Conservation (phyloP, 1,140 invertebrate genomes). For the Diabrotica undecimpunctata region DNA sequence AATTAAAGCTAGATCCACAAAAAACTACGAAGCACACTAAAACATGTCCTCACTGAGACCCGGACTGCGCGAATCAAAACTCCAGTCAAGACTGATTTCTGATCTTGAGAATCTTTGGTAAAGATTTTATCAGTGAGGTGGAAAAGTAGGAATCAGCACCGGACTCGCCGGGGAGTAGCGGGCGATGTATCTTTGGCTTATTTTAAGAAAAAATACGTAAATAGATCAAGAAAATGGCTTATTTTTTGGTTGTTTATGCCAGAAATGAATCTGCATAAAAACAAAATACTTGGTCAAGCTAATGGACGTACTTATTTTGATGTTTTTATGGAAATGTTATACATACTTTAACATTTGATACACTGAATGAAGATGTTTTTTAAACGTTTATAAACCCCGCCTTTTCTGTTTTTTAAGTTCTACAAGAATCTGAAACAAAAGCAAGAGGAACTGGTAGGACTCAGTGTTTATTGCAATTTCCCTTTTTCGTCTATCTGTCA, state of each 20-base stretch:
- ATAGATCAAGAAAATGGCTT: background rate
- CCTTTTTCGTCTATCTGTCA: too few relatives aligned
- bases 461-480: too few relatives aligned
- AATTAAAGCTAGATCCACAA: slow-evolving; percentile 4
- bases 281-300: too few relatives aligned
- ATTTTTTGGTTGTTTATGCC: background rate
- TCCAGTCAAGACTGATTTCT: slow-evolving; percentile 26
- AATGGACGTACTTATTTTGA: too few relatives aligned
- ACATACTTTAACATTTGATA: too few relatives aligned
- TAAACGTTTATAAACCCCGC: too few relatives aligned
- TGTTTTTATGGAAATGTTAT: too few relatives aligned
- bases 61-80: slow-evolving; percentile 18
- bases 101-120: slow-evolving; percentile 23
- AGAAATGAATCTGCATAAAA: background rate
- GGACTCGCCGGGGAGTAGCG: background rate
- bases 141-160: slow-evolving; percentile 18
- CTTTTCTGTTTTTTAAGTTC: too few relatives aligned
- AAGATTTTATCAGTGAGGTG: slow-evolving; percentile 29
- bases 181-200: background rate
- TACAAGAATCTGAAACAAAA: too few relatives aligned
- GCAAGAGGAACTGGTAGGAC: too few relatives aligned
- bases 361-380: too few relatives aligned
- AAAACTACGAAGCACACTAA: slow-evolving; percentile 7
- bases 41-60: slow-evolving; percentile 3
- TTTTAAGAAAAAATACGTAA: slow-evolving; percentile 1